These are phyloP conservation scores for Misgurnus mizolepis DNA, from an alignment of 2,113 vertebrate genomes.

Conservation along the genomic window DNA sequence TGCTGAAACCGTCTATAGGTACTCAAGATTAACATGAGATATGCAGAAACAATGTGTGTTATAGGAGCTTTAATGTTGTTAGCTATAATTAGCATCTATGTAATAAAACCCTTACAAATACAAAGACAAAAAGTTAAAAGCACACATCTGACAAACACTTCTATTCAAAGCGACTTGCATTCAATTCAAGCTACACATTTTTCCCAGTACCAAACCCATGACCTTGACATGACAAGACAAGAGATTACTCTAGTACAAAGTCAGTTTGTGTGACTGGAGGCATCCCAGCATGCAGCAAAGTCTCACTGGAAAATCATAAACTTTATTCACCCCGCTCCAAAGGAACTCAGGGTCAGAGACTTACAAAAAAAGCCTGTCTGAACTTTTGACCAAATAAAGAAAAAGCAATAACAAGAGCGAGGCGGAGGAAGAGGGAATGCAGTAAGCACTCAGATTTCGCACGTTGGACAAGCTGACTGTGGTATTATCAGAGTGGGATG, in stretches of 20 bases:
- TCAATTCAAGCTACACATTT: too few species aligned
- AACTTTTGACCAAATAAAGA: conserved; percentile 19
- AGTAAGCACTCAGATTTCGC: conserved; percentile 21
- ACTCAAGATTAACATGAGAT: neutral
- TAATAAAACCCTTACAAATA: too few species aligned
- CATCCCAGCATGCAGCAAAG: neutral
- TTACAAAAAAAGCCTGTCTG: conserved; percentile 1
- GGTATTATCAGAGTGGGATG: conserved; percentile 41
- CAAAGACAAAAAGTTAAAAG: too few species aligned
- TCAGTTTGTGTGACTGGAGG: neutral
- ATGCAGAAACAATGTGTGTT: neutral
- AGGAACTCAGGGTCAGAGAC: conserved; percentile 7
- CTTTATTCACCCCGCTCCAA: neutral
- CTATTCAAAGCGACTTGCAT: too few species aligned
- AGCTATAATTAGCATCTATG: too few species aligned
- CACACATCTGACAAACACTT: too few species aligned
- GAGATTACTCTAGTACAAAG: too few species aligned
- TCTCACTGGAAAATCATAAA: conserved; percentile 2
- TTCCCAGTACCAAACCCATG: too few species aligned
- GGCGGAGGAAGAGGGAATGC: neutral
- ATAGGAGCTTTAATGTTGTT: too few species aligned
- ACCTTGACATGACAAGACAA: too few species aligned
- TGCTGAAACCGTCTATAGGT: too few species aligned
- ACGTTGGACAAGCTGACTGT: conserved; percentile 23
- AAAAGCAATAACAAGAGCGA: conserved; percentile 14